These are phyloP conservation scores for Macroteleia sp. DNA, from an alignment of 2,888 invertebrate genomes.

Conservation along the genomic window DNA sequence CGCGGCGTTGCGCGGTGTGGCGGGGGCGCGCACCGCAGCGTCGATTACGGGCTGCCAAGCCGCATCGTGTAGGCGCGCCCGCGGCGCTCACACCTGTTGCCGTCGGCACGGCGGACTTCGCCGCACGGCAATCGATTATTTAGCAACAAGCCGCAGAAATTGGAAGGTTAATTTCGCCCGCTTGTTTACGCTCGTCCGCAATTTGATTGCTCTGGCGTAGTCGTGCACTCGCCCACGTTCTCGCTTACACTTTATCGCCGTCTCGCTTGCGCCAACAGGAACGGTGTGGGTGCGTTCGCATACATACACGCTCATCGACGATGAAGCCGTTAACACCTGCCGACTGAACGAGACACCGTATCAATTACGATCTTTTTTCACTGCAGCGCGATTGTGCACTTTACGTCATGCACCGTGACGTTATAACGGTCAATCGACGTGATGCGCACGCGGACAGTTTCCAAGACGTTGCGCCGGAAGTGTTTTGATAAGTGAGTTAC, in stretches of 20 bases:
- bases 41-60: constrained; percentile 9
- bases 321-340: constrained; percentile 65
- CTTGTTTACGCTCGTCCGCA: constrained; percentile 76
- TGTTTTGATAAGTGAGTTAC: no score
- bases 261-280: constrained; percentile 22
- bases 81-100: constrained; percentile 77
- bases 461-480: no score
- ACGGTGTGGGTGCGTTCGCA: constrained; percentile 29
- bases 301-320: no score
- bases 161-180: constrained; percentile 79
- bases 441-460: no score
- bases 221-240: constrained; percentile 61
- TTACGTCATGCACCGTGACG: no score
- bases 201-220: constrained; percentile 70
- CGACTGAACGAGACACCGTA: constrained; percentile 47
- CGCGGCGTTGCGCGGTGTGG: neutral
- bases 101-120: constrained; percentile 69
- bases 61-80: constrained; percentile 72
- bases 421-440: no score
- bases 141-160: constrained; percentile 79
- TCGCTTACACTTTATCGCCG: constrained; percentile 25
- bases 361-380: no score
- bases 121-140: constrained; percentile 79
- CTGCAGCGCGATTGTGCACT: no score
- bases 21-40: constrained; percentile 14